A percentile compares a stretch with the other conserved stretches of the same genome.
phyloP scores from a whole-genome alignment of 2,888 invertebrate genomes.

The Strigamia transsilvanica region DNA sequence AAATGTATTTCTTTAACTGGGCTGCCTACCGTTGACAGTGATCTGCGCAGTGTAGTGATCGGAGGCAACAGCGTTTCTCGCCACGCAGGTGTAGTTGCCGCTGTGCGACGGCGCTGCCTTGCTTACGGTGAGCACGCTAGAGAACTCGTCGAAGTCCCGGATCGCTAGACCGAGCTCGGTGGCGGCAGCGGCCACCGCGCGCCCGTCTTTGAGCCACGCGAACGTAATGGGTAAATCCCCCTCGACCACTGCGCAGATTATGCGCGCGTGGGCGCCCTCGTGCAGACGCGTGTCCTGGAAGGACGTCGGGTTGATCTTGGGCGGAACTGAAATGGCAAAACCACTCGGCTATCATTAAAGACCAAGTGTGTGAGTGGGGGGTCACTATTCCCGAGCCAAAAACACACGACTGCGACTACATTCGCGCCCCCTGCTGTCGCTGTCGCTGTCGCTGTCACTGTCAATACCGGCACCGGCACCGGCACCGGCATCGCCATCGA shows the following conservation, averaged over 20 bases:
- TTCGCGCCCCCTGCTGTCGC: not conserved
- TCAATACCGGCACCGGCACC: not conserved
- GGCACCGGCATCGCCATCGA: not conserved
- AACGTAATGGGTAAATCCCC: conserved; percentile 68
- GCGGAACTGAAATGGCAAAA: conserved; percentile 68
- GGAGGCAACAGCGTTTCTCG: conserved; percentile 59
- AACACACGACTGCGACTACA: not conserved
- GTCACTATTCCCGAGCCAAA: not conserved
- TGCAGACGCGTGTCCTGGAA: conserved; percentile 60
- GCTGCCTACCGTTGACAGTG: conserved; percentile 56
- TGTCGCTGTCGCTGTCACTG: not conserved
- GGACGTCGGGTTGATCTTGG: conserved; percentile 73
- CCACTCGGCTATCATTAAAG: conserved; percentile 20
- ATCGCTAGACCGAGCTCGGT: conserved; percentile 54
- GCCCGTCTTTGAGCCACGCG: conserved; percentile 75
- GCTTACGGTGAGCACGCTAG: conserved; percentile 68
- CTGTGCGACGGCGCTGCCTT: conserved; percentile 60
- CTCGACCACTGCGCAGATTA: conserved; percentile 58
- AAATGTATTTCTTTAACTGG: not conserved
- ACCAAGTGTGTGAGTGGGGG: not conserved
- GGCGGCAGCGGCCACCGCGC: conserved; percentile 60
- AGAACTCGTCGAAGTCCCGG: conserved; percentile 58
- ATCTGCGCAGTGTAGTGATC: conserved; percentile 56
- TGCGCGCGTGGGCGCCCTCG: conserved; percentile 58
- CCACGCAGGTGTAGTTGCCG: conserved; percentile 63